A percentile compares a stretch with the other conserved stretches of the same genome.
Conservation (phyloP, 2,797 vertebrate genomes). For the Brotula barbata region DNA sequence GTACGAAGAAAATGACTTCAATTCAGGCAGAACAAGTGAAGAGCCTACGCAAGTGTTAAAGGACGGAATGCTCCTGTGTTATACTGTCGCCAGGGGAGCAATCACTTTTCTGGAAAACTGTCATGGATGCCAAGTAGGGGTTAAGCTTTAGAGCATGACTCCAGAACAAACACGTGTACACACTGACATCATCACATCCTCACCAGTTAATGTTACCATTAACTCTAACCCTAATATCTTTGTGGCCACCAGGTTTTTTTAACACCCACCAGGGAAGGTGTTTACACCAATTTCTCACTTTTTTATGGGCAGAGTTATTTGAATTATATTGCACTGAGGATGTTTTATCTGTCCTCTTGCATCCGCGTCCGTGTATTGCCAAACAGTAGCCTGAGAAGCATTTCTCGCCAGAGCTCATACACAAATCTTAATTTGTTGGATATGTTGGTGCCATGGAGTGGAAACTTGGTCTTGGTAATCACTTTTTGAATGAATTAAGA, state of each 20-base stretch:
- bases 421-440: constrained; percentile 38
- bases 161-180: constrained; percentile 46
- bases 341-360: not conserved
- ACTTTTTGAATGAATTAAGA: constrained; percentile 62
- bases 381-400: constrained; percentile 6
- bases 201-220: constrained; percentile 23
- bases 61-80: constrained; percentile 80
- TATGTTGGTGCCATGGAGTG: constrained; percentile 41
- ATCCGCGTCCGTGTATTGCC: not conserved
- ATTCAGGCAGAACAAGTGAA: constrained; percentile 40
- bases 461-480: constrained; percentile 65
- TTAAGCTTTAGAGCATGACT: constrained; percentile 37
- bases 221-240: constrained; percentile 7
- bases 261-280: not conserved
- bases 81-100: constrained; percentile 73
- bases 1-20: constrained; percentile 24
- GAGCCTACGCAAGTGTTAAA: constrained; percentile 50
- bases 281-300: not conserved
- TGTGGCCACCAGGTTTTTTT: constrained; percentile 11
- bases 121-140: constrained; percentile 61
- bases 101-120: constrained; percentile 73
- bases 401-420: constrained; percentile 26
- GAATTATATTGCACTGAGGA: not conserved
- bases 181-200: constrained; percentile 37
- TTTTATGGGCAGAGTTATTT: not conserved